A percentile compares a stretch with the other conserved stretches of the same genome.
Evolutionary conservation across 2,888 invertebrate genomes (phyloP).

Genomic region (Strigamia transsilvanica): DNA sequence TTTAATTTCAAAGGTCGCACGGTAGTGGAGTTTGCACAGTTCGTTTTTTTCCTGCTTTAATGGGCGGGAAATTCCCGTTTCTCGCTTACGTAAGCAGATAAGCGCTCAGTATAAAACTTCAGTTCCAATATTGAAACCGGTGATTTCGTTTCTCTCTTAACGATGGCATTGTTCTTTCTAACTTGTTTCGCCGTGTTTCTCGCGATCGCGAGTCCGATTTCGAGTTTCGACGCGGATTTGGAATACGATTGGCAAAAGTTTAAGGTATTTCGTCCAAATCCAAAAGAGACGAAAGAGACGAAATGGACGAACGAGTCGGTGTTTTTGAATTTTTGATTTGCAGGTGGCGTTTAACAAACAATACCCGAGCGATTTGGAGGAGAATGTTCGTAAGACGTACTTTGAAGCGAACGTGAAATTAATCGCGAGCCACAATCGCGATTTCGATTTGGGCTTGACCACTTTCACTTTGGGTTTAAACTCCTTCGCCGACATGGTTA

Average conservation of each 20-base stretch:
- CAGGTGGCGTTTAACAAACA: conserved; percentile 5
- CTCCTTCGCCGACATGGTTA: conserved; percentile 26
- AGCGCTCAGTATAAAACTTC: too few relatives aligned
- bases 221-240: not conserved
- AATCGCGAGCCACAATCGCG: conserved; percentile 40
- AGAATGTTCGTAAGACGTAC: not conserved
- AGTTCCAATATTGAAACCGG: not conserved
- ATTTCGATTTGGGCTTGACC: not conserved
- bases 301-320: too few relatives aligned
- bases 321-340: conserved; percentile 4
- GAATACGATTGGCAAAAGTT: conserved; percentile 3
- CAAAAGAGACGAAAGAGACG: too few relatives aligned
- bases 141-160: too few relatives aligned
- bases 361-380: conserved; percentile 37
- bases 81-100: too few relatives aligned
- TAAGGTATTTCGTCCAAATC: not conserved
- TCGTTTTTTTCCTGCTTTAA: too few relatives aligned
- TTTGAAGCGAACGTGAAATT: conserved; percentile 12
- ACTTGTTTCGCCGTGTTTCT: not conserved
- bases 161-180: not conserved
- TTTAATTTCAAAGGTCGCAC: too few relatives aligned
- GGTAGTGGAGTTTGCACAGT: too few relatives aligned
- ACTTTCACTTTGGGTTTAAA: conserved; percentile 29
- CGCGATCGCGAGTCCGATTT: not conserved
- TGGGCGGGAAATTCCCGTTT: too few relatives aligned